Evolutionary conservation across 2,797 vertebrate species (phyloP).

Genomic region (Podarcis siculus): DNA sequence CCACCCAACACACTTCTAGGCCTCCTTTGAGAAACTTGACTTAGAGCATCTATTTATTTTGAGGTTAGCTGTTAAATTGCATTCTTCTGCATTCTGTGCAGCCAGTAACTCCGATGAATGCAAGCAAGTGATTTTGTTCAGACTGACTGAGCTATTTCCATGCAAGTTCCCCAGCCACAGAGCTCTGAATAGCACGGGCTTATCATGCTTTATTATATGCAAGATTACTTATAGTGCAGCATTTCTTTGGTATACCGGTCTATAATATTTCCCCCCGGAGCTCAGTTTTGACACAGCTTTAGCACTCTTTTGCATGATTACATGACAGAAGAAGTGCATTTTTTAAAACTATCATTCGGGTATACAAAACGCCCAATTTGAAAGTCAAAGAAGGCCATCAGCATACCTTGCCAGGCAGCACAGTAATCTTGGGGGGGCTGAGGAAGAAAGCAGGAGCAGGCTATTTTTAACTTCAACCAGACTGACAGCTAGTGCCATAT

Average conservation of each 20-base stretch:
- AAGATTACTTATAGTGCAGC: not conserved
- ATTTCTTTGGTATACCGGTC: not conserved
- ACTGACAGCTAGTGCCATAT: constrained; percentile 66
- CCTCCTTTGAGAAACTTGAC: not conserved
- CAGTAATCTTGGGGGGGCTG: not conserved
- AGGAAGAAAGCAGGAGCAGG: not conserved
- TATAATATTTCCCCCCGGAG: not conserved
- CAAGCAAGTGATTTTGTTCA: constrained; percentile 35
- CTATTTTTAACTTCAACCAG: constrained; percentile 65
- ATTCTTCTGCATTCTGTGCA: not conserved
- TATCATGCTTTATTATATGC: not conserved
- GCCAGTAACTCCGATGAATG: constrained; percentile 2
- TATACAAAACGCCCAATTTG: constrained; percentile 8
- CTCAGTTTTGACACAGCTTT: constrained; percentile 10
- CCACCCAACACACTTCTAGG: not conserved
- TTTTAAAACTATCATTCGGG: not conserved
- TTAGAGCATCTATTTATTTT: constrained; percentile 4
- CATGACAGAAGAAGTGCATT: not conserved
- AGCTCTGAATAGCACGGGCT: constrained; percentile 8
- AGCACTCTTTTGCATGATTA: not conserved
- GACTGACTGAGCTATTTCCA: constrained; percentile 10
- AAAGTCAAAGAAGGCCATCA: constrained; percentile 15
- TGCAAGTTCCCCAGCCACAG: constrained; percentile 36
- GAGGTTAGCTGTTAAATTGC: not conserved
- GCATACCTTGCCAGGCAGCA: constrained; percentile 10